Conservation (phyloP, 2,888 invertebrate species). For the Pteria penguin region DNA sequence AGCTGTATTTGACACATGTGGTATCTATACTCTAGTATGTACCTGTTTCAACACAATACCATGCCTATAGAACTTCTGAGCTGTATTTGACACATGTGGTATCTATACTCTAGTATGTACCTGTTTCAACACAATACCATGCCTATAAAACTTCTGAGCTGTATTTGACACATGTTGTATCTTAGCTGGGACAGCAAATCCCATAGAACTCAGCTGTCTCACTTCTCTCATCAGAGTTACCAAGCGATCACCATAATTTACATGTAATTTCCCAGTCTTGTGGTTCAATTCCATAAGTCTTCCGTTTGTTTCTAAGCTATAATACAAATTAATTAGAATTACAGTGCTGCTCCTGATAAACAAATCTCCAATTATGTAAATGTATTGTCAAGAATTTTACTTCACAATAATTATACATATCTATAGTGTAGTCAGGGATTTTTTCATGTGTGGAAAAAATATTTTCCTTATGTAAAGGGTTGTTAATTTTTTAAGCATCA, state of each 20-base stretch:
- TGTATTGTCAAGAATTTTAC: too few relatives aligned
- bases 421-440: too few relatives aligned
- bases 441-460: too few relatives aligned
- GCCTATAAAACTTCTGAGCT: slow-evolving; percentile 89
- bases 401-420: too few relatives aligned
- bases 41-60: slow-evolving; percentile 95
- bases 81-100: slow-evolving; percentile 86
- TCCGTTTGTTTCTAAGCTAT: slow-evolving; percentile 81
- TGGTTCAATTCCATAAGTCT: slow-evolving; percentile 81
- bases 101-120: too few relatives aligned
- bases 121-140: slow-evolving; percentile 94
- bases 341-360: too few relatives aligned
- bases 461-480: too few relatives aligned
- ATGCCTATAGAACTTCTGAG: slow-evolving; percentile 89
- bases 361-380: too few relatives aligned
- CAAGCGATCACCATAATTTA: slow-evolving; percentile 93
- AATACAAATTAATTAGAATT: too few relatives aligned
- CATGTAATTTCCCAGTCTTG: slow-evolving; percentile 83
- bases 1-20: too few relatives aligned
- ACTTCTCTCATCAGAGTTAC: slow-evolving; percentile 93
- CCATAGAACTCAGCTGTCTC: slow-evolving; percentile 90
- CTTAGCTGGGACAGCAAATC: slow-evolving; percentile 87
- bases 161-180: slow-evolving; percentile 87
- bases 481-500: too few relatives aligned
- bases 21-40: too few relatives aligned